Evolutionary conservation across 92 coral and sea anemone genomes (phyloP).

Genomic region (Nematostella vectensis): DNA sequence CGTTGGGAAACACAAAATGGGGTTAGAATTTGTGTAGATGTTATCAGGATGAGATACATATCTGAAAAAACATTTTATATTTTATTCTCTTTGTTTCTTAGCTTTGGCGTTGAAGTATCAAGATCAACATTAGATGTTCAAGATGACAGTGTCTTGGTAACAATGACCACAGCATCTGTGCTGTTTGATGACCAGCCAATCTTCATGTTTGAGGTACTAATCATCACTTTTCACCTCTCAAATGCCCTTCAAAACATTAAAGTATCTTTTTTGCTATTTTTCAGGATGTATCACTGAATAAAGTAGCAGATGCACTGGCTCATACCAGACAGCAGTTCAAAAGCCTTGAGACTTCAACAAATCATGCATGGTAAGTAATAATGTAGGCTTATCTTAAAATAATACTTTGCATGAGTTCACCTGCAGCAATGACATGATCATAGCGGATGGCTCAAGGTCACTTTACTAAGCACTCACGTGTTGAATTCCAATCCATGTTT

Average conservation of each 20-base stretch:
- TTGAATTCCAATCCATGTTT: too few species aligned
- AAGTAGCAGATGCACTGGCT: slow-evolving; percentile 44
- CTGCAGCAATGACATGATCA: too few species aligned
- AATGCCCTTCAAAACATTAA: not conserved
- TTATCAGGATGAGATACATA: too few species aligned
- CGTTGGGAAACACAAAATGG: too few species aligned
- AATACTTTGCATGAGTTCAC: too few species aligned
- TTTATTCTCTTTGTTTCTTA: slow-evolving; percentile 3
- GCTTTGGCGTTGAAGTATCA: slow-evolving; percentile 78
- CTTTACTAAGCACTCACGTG: too few species aligned
- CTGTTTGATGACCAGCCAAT: slow-evolving; percentile 56
- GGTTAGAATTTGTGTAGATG: too few species aligned
- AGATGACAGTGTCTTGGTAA: slow-evolving; percentile 30
- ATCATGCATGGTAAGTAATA: slow-evolving; percentile 57
- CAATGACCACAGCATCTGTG: slow-evolving; percentile 40
- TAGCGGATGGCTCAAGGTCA: too few species aligned
- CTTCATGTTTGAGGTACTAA: slow-evolving; percentile 56
- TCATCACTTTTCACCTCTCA: not conserved
- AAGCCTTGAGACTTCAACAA: slow-evolving; percentile 46
- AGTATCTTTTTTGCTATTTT: too few species aligned
- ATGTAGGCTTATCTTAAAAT: not conserved
- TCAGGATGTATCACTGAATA: slow-evolving; percentile 45
- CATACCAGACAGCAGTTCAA: slow-evolving; percentile 44
- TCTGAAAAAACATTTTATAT: too few species aligned
- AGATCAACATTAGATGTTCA: slow-evolving; percentile 36